Evolutionary conservation across 37 sponge, comb jelly and placozoan species (phyloP).

Genomic region (Spongilla lacustris): DNA sequence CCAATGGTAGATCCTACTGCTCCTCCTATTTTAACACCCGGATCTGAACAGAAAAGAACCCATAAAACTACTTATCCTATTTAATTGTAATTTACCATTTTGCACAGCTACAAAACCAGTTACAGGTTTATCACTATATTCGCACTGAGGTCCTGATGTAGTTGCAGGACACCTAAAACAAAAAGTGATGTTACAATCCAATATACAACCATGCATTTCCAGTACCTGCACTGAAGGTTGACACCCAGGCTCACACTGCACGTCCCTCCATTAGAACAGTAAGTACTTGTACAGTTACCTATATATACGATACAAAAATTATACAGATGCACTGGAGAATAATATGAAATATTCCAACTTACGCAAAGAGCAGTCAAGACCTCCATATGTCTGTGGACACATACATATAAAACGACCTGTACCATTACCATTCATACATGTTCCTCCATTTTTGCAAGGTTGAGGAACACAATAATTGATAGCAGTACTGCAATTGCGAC

Average conservation of each 20-base stretch:
- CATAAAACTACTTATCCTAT: neutral
- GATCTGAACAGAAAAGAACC: neutral
- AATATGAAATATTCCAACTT: too few relatives aligned
- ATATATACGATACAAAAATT: too few relatives aligned
- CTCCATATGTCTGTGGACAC: too few relatives aligned
- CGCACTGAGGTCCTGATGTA: neutral
- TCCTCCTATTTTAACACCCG: neutral
- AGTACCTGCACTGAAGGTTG: neutral
- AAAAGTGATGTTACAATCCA: neutral
- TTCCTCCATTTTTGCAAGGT: conserved; percentile 74
- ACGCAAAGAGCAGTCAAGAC: too few relatives aligned
- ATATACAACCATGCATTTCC: too few relatives aligned
- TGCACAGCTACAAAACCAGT: neutral
- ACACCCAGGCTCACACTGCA: neutral
- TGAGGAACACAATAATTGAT: conserved; percentile 44
- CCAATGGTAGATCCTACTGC: neutral
- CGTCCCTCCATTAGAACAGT: neutral
- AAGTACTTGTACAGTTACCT: neutral
- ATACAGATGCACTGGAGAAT: too few relatives aligned
- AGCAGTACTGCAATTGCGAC: conserved; percentile 30
- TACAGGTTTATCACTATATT: neutral
- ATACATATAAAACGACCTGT: neutral
- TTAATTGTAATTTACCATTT: neutral
- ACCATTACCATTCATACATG: conserved; percentile 15
- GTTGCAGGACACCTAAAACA: neutral